Evolutionary conservation across 2,113 vertebrate species (phyloP), one percentile per base, ranked within the genome.

Genomic region (Psammodynastes pulverulentus): DNA sequence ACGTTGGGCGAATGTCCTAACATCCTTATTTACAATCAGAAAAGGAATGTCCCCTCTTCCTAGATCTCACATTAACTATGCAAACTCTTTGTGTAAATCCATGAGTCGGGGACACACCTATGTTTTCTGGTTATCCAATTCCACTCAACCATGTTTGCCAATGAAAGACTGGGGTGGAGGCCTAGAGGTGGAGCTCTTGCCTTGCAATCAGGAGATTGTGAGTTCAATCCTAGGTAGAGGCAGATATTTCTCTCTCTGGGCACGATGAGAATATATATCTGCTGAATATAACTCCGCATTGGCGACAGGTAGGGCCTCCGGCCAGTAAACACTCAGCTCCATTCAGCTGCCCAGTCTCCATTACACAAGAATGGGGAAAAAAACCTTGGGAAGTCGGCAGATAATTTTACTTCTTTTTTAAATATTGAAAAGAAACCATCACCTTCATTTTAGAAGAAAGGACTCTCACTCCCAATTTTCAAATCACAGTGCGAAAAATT

Each of bases 361-460:
- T 17, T 4, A 15, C 1, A 0, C 52, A 19, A 53, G 43, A 0
- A 48, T 34, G 86, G 48, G 43, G 23, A 0, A 85, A 7, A 48
- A 21, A 39, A 3, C 9, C 3, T 52, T 0, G 84, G 52, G 53
- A 91, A 51, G 19, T 43, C 53, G 92, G 2, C 29, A 3, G 39
- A 92, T 58, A 26, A 84, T 34, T 46, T 19, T 92, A 34, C 90
- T 88, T 29, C 58, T 54, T 34, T 54, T 24, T 93, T 94, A 94
- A 94, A 94, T 92, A 94, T 93, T 93, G 90, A 94, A 93, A 72
- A 48, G 26, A 19, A 23, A 29, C 51, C 26, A 58, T 84, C 1
- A 6, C 19, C 19, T 21, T 89, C 67, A 21, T 15, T 94, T 13
- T 94, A 23, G 13, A 72, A 10, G 12, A 29, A 89, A 62, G 13